A percentile compares a stretch with the other conserved stretches of the same genome.
Conservation (phyloP, 2,888 invertebrate species). For the Bellardia bayeri region DNA sequence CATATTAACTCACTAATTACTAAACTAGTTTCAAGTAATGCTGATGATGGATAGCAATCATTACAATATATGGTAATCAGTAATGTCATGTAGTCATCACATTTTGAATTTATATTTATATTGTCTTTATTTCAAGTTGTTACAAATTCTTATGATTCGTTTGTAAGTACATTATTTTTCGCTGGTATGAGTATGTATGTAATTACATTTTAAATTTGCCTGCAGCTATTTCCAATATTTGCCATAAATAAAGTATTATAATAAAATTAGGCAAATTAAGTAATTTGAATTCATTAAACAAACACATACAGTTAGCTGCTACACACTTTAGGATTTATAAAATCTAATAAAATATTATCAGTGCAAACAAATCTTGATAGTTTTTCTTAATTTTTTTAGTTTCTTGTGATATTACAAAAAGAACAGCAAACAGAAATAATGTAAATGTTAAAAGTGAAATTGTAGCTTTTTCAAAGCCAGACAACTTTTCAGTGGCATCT, state of each 20-base stretch:
- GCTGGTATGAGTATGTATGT: not conserved
- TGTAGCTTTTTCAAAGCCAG: not conserved
- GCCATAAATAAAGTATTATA: not conserved
- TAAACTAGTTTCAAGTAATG: too few relatives aligned
- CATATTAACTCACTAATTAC: too few relatives aligned
- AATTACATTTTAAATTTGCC: not conserved
- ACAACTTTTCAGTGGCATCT: not conserved
- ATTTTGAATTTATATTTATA: too few relatives aligned
- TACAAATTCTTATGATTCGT: too few relatives aligned
- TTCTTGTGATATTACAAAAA: conserved; percentile 9
- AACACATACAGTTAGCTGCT: not conserved
- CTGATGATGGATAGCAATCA: too few relatives aligned
- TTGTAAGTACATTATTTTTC: too few relatives aligned
- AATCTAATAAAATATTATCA: conserved; percentile 36
- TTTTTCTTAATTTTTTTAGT: not conserved
- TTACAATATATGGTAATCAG: too few relatives aligned
- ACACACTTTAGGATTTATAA: not conserved
- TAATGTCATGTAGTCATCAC: too few relatives aligned
- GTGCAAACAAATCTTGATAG: conserved; percentile 11
- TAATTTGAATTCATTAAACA: conserved; percentile 38
- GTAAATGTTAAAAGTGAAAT: conserved; percentile 58
- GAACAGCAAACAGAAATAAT: conserved; percentile 22
- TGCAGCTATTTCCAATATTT: conserved; percentile 7
- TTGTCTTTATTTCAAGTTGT: too few relatives aligned
- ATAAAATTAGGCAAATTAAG: conserved; percentile 51